Conservation (phyloP, 2,888 invertebrate genomes). For the Holacanthella duospinosa region DNA sequence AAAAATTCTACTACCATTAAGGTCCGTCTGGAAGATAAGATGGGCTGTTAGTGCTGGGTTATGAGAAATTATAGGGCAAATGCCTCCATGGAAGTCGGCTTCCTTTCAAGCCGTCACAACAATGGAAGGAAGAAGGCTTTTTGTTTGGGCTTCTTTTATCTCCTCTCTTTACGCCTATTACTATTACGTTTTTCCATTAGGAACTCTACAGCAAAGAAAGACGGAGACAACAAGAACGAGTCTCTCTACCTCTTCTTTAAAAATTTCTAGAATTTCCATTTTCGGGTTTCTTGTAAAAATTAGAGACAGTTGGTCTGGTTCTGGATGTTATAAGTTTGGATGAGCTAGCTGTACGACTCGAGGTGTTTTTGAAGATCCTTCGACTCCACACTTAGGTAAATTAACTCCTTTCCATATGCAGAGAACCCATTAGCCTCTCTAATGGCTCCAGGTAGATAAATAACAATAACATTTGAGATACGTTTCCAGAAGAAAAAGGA, state of each 20-base stretch:
- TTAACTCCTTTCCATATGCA: neutral
- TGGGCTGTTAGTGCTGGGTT: neutral
- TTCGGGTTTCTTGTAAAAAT: too few species aligned
- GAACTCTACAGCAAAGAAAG: neutral
- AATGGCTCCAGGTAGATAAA: neutral
- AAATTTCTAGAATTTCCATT: neutral
- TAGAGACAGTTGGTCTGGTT: too few species aligned
- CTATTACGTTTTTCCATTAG: constrained; percentile 1
- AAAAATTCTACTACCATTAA: neutral
- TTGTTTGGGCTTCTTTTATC: neutral
- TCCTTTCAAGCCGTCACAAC: neutral
- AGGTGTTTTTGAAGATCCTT: neutral
- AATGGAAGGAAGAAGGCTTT: neutral
- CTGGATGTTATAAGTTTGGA: too few species aligned
- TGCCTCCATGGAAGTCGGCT: neutral
- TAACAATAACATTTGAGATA: neutral
- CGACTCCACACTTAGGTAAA: neutral
- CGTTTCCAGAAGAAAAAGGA: neutral
- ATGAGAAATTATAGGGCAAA: neutral
- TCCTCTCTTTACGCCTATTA: neutral
- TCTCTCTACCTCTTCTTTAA: too few species aligned
- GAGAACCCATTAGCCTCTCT: neutral
- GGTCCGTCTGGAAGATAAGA: neutral
- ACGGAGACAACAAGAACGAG: too few species aligned
- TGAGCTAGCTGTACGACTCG: too few species aligned